Conservation (phyloP, 2,888 invertebrate species). For the Lomographa bimaculata region DNA sequence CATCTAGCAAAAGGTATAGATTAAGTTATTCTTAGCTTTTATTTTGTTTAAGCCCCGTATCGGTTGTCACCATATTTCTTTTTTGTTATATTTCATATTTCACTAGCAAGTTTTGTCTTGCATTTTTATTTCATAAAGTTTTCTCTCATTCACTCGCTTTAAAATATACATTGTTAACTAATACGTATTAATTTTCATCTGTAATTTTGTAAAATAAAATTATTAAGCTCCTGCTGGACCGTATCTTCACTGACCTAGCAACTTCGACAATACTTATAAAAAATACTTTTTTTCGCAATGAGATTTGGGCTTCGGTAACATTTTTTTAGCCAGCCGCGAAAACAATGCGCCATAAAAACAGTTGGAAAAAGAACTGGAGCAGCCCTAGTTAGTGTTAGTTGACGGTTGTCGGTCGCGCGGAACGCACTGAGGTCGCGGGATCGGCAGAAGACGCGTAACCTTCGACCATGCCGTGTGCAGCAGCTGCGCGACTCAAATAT, state of each 20-base stretch:
- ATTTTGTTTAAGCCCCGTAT: too few relatives aligned
- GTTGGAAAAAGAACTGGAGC: conserved; percentile 59
- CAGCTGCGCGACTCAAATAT: conserved; percentile 61
- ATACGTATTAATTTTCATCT: too few relatives aligned
- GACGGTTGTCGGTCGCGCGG: conserved; percentile 63
- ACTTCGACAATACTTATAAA: conserved; percentile 25
- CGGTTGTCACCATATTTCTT: too few relatives aligned
- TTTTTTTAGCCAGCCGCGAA: conserved; percentile 48
- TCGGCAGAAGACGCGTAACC: conserved; percentile 51
- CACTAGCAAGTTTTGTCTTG: too few relatives aligned
- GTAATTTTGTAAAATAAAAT: too few relatives aligned
- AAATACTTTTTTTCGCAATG: conserved; percentile 56
- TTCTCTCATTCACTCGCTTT: too few relatives aligned
- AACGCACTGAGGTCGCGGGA: conserved; percentile 55
- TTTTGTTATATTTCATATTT: too few relatives aligned
- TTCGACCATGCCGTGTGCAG: conserved; percentile 73
- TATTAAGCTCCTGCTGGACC: too few relatives aligned
- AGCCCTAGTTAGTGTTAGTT: conserved; percentile 75
- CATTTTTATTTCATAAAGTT: too few relatives aligned
- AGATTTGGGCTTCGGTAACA: conserved; percentile 54
- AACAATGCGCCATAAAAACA: conserved; percentile 73
- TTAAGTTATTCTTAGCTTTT: too few relatives aligned
- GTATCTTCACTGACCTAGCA: conserved; percentile 15
- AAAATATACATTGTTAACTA: too few relatives aligned
- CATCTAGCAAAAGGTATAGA: too few relatives aligned